Base-by-base conservation (phyloP, 2,797 vertebrate species). In the Melopsittacus undulatus region DNA sequence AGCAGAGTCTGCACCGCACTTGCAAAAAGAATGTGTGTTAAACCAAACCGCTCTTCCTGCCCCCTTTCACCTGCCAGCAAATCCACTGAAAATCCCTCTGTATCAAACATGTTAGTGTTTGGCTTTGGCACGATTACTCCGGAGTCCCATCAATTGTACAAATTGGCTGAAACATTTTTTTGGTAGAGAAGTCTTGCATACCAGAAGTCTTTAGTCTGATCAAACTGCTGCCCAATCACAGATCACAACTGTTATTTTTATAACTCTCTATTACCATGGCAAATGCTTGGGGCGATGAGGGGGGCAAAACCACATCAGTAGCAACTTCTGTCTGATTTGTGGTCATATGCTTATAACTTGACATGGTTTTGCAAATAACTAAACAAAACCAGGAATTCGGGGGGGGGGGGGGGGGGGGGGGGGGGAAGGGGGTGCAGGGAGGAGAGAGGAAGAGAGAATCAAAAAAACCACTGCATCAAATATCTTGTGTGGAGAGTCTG, bases 281-380 rank as follows among this genome's bases (percentile, higher is more conserved):
- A 92, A 96, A 95, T 78, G 62, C 57, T 75, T 81, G 36, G 7
- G 29, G 70, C 0, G 20, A 46, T 18, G 15, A 81, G 5, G 21
- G 75, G 70, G 77, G 48, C 48, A 43, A 95, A 96, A 95, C 96
- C 96, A 97, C 96, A 96, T 96, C 96, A 96, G 96, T 95, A 90
- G 94, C 95, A 80, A 92, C 83, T 95, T 95, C 88, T 94, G 88
- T 94, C 96, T 96, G 95, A 95, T 95, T 92, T 92, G 96, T 85
- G 95, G 96, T 93, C 81, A 3, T 38, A 38, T 42, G 94, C 94
- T 96, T 87, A 83, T 90, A 92, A 85, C 94, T 96, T 93, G 92
- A 94, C 96, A 94, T 94, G 96, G 92, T 83, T 95, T 92, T 96
- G 96, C 88, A 94, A 96, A 96, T 95, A 94, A 89, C 95, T 92